Evolutionary conservation across 2,797 vertebrate genomes (phyloP).

Genomic region (Scomberomorus guttatus): DNA sequence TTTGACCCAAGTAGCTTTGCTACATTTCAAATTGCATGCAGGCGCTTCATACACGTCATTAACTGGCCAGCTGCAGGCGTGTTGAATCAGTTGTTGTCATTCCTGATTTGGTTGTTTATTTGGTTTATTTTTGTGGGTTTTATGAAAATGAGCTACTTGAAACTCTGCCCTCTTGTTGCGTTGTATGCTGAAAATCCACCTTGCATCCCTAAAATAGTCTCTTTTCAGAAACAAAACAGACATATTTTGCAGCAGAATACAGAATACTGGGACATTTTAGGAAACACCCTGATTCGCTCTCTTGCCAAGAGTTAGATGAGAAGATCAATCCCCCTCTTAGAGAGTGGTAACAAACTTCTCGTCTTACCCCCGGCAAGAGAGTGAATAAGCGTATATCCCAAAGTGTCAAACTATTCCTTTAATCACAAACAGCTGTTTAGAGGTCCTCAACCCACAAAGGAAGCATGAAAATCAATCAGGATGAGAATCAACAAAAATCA

Average conservation of each 20-base stretch:
- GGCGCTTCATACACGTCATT: conserved; percentile 43
- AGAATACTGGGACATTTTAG: no score
- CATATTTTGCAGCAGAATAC: no score
- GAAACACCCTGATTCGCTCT: background rate
- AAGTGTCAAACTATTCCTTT: background rate
- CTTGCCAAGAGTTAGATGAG: background rate
- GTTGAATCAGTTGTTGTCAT: conserved; percentile 32
- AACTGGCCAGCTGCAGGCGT: conserved; percentile 56
- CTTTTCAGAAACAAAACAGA: conserved; percentile 1
- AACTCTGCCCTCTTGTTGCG: conserved; percentile 1
- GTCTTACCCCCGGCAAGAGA: no score
- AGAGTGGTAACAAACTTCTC: no score
- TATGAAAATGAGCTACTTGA: conserved; percentile 20
- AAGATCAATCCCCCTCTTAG: background rate
- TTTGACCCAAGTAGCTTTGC: conserved; percentile 46
- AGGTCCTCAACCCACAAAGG: background rate
- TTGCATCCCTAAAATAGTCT: background rate
- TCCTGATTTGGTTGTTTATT: conserved; percentile 47
- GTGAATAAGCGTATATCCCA: no score
- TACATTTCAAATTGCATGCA: conserved; percentile 64
- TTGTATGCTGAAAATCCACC: background rate
- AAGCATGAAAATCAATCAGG: background rate
- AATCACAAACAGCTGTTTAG: background rate
- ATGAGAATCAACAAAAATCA: background rate
- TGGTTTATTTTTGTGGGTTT: conserved; percentile 30